Evolutionary conservation across 2,888 invertebrate species (phyloP).

Genomic region (Apotomis turbidana): DNA sequence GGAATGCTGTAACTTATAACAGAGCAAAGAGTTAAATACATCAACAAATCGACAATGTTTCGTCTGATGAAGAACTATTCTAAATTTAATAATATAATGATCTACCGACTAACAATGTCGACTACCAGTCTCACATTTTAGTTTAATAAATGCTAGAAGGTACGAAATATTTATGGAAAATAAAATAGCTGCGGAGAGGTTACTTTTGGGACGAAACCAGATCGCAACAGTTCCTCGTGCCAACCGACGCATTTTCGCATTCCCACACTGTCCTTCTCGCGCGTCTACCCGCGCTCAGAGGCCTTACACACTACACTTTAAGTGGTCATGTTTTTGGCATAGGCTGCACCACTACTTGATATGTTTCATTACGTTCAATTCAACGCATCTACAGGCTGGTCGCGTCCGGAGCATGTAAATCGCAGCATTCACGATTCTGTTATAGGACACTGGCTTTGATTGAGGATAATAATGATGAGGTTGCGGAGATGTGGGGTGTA

Average conservation of each 20-base stretch:
- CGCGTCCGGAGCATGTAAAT: slow-evolving; percentile 72
- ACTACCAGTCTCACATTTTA: slow-evolving; percentile 84
- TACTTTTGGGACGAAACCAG: slow-evolving; percentile 76
- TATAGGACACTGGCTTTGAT: slow-evolving; percentile 58
- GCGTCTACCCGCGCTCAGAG: slow-evolving; percentile 61
- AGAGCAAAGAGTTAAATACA: slow-evolving; percentile 67
- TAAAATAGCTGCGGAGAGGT: slow-evolving; percentile 73
- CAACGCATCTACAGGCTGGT: slow-evolving; percentile 75
- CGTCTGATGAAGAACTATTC: slow-evolving; percentile 74
- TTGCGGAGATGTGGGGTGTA: slow-evolving; percentile 66
- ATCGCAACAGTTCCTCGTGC: slow-evolving; percentile 64
- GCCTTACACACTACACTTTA: slow-evolving; percentile 79
- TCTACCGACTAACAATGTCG: slow-evolving; percentile 82
- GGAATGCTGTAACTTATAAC: slow-evolving; percentile 73
- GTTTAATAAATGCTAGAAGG: slow-evolving; percentile 81
- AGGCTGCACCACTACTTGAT: slow-evolving; percentile 80
- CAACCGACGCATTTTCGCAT: slow-evolving; percentile 46
- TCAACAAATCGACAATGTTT: slow-evolving; percentile 72
- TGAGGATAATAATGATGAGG: slow-evolving; percentile 58
- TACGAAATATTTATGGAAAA: slow-evolving; percentile 72
- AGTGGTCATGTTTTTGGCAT: slow-evolving; percentile 74
- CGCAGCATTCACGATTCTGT: slow-evolving; percentile 73
- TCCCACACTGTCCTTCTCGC: slow-evolving; percentile 42
- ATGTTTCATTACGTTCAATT: slow-evolving; percentile 79
- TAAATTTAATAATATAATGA: slow-evolving; percentile 78